Evolutionary conservation across 1,140 invertebrate species (phyloP).

Genomic region (Dermatophagoides farinae): DNA sequence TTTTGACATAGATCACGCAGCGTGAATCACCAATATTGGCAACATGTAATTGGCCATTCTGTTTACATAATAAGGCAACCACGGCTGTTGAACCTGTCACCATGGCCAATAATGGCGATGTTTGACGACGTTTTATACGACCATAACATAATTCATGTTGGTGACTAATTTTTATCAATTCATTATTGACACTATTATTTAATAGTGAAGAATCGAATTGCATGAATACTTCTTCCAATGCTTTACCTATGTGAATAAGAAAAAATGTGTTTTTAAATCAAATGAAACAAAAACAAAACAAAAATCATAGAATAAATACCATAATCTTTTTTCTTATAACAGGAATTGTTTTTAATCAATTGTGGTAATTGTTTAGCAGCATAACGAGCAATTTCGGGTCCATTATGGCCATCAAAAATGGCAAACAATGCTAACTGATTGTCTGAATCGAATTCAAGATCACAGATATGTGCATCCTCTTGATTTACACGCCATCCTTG

Average conservation of each 20-base stretch:
- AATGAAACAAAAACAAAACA: neutral
- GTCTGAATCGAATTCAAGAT: slow-evolving; percentile 53
- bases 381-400: slow-evolving; percentile 67
- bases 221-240: slow-evolving; percentile 69
- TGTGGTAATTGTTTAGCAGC: slow-evolving; percentile 64
- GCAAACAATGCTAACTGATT: slow-evolving; percentile 56
- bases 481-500: slow-evolving; percentile 66
- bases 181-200: slow-evolving; percentile 43
- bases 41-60: slow-evolving; percentile 31
- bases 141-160: neutral
- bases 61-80: slow-evolving; percentile 47
- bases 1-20: slow-evolving; percentile 69
- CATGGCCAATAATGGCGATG: neutral
- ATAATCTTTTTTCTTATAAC: slow-evolving; percentile 52
- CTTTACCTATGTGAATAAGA: slow-evolving; percentile 21
- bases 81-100: slow-evolving; percentile 91
- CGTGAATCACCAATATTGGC: slow-evolving; percentile 63
- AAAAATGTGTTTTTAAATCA: neutral
- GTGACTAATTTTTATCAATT: slow-evolving; percentile 36
- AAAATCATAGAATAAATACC: slow-evolving; percentile 26
- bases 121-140: neutral
- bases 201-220: slow-evolving; percentile 63
- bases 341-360: slow-evolving; percentile 55
- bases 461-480: slow-evolving; percentile 86
- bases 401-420: slow-evolving; percentile 90